phyloP scores from a whole-genome alignment of 1,140 invertebrate species.

The Ips typographus region DNA sequence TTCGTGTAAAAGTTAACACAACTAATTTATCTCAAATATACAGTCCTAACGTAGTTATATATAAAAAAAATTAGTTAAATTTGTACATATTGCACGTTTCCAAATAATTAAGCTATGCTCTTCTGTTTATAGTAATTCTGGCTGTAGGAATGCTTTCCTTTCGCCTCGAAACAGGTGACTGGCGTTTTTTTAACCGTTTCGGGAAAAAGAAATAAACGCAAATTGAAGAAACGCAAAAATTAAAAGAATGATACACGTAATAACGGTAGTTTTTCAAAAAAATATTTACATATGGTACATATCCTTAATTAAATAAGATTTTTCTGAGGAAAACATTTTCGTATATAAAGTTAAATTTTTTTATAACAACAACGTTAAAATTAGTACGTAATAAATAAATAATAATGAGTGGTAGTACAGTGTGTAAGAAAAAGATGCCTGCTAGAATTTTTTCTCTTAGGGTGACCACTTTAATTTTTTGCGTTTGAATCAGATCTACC shows the following conservation, averaged over 20 bases:
- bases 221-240: constrained; percentile 27
- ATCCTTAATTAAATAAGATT: constrained; percentile 23
- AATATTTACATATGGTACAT: constrained; percentile 35
- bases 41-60: constrained; percentile 53
- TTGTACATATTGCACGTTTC: constrained; percentile 57
- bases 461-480: constrained; percentile 4
- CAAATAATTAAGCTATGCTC: constrained; percentile 49
- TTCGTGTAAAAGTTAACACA: constrained; percentile 49
- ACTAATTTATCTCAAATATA: constrained; percentile 50
- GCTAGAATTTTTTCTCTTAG: constrained; percentile 8
- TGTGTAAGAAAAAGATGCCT: constrained; percentile 14
- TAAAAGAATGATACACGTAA: constrained; percentile 27
- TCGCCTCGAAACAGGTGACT: constrained; percentile 36
- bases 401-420: constrained; percentile 22
- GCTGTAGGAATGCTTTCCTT: constrained; percentile 45
- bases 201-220: neutral
- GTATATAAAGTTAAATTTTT: constrained; percentile 19
- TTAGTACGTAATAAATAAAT: constrained; percentile 30
- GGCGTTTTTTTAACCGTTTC: neutral
- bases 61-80: constrained; percentile 56
- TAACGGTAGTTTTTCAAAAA: constrained; percentile 37
- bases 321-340: constrained; percentile 28
- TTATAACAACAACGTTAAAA: constrained; percentile 19
- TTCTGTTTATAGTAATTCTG: constrained; percentile 42
- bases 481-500: neutral